These are phyloP conservation scores for Hoplostethus mediterraneus DNA, from an alignment of 2,797 vertebrate species.

Conservation along the genomic window DNA sequence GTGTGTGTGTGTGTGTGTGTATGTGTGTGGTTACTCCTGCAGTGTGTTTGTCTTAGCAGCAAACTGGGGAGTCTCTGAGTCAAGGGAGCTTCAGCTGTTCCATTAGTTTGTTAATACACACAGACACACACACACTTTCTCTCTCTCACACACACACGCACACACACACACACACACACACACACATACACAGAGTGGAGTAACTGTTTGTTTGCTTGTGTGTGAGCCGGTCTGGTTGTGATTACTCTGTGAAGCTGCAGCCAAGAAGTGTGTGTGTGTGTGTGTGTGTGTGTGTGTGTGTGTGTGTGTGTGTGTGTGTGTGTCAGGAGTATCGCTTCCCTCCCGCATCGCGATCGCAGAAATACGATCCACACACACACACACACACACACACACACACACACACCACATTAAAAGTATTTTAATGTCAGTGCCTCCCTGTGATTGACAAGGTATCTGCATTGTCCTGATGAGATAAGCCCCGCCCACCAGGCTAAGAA, in stretches of 20 bases:
- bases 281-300: slow-evolving; percentile 44
- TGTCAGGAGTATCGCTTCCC: slow-evolving; percentile 49
- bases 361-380: not conserved
- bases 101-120: slow-evolving; percentile 14
- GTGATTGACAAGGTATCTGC: slow-evolving; percentile 40
- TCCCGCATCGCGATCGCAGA: not conserved
- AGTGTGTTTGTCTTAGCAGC: slow-evolving; percentile 62
- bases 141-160: not conserved
- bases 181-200: slow-evolving; percentile 32
- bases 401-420: not conserved
- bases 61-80: slow-evolving; percentile 67
- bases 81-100: slow-evolving; percentile 46
- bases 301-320: slow-evolving; percentile 43
- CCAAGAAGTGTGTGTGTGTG: slow-evolving; percentile 51
- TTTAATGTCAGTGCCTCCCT: not conserved
- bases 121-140: not conserved
- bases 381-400: not conserved
- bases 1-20: slow-evolving; percentile 19
- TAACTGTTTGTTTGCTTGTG: slow-evolving; percentile 59
- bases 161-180: slow-evolving; percentile 27
- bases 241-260: slow-evolving; percentile 55
- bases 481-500: not conserved
- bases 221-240: slow-evolving; percentile 47
- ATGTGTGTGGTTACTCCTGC: slow-evolving; percentile 33
- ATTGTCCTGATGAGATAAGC: slow-evolving; percentile 2